Evolutionary conservation across 2,888 invertebrate genomes (phyloP).

Genomic region (Cheilosia scutellata): DNA sequence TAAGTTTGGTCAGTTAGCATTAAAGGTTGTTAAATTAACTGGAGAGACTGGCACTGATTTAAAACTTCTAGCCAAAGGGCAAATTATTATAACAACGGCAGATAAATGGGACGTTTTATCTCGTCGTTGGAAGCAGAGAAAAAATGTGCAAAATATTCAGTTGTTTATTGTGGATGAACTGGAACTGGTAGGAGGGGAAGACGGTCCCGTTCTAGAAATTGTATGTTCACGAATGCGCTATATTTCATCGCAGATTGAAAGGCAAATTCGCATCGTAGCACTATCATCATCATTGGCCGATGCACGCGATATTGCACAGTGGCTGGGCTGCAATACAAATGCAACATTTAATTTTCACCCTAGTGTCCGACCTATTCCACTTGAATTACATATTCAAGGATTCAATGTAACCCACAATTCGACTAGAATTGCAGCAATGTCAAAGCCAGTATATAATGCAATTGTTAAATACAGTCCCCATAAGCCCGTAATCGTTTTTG

Average conservation of each 20-base stretch:
- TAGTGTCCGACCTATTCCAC: constrained; percentile 96
- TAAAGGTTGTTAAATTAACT: constrained; percentile 94
- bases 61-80: constrained; percentile 95
- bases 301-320: constrained; percentile 97
- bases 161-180: constrained; percentile 98
- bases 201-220: constrained; percentile 96
- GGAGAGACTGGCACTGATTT: constrained; percentile 99
- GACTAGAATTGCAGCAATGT: constrained; percentile 98
- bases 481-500: constrained; percentile 95
- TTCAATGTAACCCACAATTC: constrained; percentile 99
- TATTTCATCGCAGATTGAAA: constrained; percentile 96
- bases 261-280: constrained; percentile 96
- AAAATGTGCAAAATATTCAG: constrained; percentile 98
- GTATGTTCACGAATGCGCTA: constrained; percentile 97
- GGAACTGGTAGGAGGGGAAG: constrained; percentile 94
- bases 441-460: constrained; percentile 98
- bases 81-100: constrained; percentile 98
- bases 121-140: constrained; percentile 98
- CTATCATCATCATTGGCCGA: constrained; percentile 97
- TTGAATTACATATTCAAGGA: constrained; percentile 98
- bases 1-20: constrained; percentile 93
- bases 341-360: constrained; percentile 99
- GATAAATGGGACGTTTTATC: constrained; percentile 99
- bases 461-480: constrained; percentile 92
- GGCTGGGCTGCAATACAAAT: constrained; percentile 97